Percentiles rank a stretch among this genome's conserved stretches.
Evolutionary conservation across 2,113 vertebrate genomes (phyloP).

Genomic region (Castor canadensis): DNA sequence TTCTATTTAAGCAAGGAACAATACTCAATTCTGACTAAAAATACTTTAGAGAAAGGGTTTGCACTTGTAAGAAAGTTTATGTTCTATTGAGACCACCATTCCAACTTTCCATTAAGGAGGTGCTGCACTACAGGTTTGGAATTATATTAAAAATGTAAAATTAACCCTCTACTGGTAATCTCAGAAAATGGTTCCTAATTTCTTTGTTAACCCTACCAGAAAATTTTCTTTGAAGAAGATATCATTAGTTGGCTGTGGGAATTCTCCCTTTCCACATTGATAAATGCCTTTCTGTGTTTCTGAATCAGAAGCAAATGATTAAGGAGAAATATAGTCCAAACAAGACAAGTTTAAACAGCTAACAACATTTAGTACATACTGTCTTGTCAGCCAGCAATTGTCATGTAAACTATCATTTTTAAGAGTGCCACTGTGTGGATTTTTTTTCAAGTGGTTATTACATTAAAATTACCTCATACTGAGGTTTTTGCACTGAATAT

Average conservation of each 20-base stretch:
- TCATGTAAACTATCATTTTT: constrained; percentile 79
- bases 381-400: constrained; percentile 73
- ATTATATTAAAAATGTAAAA: constrained; percentile 48
- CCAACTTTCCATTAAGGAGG: constrained; percentile 51
- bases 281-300: constrained; percentile 76
- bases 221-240: constrained; percentile 69
- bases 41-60: constrained; percentile 72
- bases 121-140: constrained; percentile 68
- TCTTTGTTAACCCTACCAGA: constrained; percentile 57
- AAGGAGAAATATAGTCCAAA: constrained; percentile 66
- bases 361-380: constrained; percentile 61
- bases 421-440: constrained; percentile 80
- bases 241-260: constrained; percentile 72
- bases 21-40: constrained; percentile 50
- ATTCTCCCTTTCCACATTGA: constrained; percentile 74
- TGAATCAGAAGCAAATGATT: constrained; percentile 79
- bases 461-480: constrained; percentile 82
- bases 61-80: constrained; percentile 67
- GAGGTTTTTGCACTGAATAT: constrained; percentile 85
- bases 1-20: constrained; percentile 63
- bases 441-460: constrained; percentile 80
- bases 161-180: constrained; percentile 55
- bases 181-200: constrained; percentile 63
- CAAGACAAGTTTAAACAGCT: constrained; percentile 71
- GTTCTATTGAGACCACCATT: constrained; percentile 59